Percentiles rank a stretch among this genome's conserved stretches.
Conservation (phyloP, 2,113 vertebrate genomes). For the Spizaetus ornatus region DNA sequence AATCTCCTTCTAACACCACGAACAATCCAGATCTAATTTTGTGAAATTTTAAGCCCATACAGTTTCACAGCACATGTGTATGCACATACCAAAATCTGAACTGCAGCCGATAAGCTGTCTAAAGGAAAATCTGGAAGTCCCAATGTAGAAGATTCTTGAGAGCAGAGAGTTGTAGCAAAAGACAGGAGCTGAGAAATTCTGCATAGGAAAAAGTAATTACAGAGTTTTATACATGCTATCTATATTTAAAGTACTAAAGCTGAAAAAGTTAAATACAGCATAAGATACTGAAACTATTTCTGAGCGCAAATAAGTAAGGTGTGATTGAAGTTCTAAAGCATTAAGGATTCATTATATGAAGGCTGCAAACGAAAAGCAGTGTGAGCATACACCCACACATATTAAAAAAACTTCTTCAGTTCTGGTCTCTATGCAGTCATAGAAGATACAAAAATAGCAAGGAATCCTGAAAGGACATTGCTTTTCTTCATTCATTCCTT, state of each 20-base stretch:
- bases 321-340: background rate
- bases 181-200: slow-evolving; percentile 94
- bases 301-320: background rate
- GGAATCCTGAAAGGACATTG: background rate
- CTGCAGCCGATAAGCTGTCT: slow-evolving; percentile 85
- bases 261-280: background rate
- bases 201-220: slow-evolving; percentile 25
- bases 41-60: background rate
- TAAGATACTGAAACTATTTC: background rate
- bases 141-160: slow-evolving; percentile 88
- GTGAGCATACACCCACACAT: background rate
- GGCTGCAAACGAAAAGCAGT: background rate
- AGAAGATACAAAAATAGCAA: background rate
- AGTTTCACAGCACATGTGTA: background rate
- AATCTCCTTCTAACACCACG: background rate
- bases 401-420: background rate
- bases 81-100: slow-evolving; percentile 86
- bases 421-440: background rate
- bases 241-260: slow-evolving; percentile 6
- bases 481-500: background rate
- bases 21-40: background rate
- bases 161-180: slow-evolving; percentile 91
- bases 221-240: background rate
- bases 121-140: slow-evolving; percentile 96
- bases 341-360: background rate